Base-by-base conservation (phyloP, 2,113 vertebrate genomes). In the Pelusios castaneus region DNA sequence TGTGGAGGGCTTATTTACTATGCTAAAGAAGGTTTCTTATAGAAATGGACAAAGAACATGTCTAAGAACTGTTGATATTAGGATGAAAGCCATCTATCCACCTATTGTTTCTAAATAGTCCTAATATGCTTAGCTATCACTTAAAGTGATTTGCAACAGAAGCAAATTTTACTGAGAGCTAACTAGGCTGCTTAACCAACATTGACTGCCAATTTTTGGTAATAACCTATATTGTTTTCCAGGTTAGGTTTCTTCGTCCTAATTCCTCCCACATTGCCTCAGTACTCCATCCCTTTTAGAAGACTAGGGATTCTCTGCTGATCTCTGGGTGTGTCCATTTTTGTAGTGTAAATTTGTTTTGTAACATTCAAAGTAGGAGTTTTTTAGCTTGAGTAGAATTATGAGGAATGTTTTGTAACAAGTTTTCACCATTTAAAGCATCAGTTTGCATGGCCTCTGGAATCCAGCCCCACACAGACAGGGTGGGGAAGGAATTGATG, bases 1-100 rank as follows among this genome's bases (percentile, higher is more conserved):
- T 0, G 0, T 7, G 25, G 67, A 87, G 2, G 81, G 85, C 34
- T 85, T 0, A 9, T 56, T 60, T 63, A 2, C 12, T 47, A 12
- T 43, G 2, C 55, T 81, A 9, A 75, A 76, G 75, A 81, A 70
- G 63, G 41, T 1, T 4, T 3, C 2, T 89, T 84, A 19, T 12
- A 67, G 17, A 76, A 89, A 95, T 58, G 24, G 4, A 1, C 34
- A 22, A 19, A 49, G 2, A 2, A 1, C 24, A 73, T 89, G 77
- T 10, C 29, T 70, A 45, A 85, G 89, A 89, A 51, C 85, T 19
- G 45, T 89, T 27, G 14, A 87, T 86, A n/a, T 13, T 19, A 38
- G 78, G 8, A 3, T 60, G 80, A 80, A 90, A 84, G 16, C 12
- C 67, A 41, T 1, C 12, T 45, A 45, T 76, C 3, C n/a, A n/a